Evolutionary conservation across 2,888 invertebrate species (phyloP), one percentile per base, ranked within the genome.

Genomic region (Hypena proboscidalis): DNA sequence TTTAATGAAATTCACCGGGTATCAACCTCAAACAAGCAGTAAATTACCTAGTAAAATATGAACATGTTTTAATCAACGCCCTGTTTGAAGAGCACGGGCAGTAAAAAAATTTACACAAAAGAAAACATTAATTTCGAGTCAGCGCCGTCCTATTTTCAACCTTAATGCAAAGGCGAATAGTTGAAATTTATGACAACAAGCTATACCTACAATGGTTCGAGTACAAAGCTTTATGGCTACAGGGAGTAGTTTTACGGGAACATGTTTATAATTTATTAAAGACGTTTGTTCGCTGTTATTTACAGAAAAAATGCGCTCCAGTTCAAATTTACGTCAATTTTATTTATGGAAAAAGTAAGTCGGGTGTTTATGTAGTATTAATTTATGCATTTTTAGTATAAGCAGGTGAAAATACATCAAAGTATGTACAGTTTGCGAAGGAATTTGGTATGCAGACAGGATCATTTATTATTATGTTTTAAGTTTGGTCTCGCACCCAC

Each of bases 191-290:
- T 14, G 39, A 38, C 13, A 31, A 47, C 34, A 39, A 41, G 23
- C 25, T 15, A 21, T 43, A n/a, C n/a, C n/a, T n/a, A 38, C 36
- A 37, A 34, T 41, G 45, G 38, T 44, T 40, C 39, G 43, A 44
- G 51, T 36, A 35, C 19, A 50, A 42, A 57, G 50, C 40, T 64
- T 67, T 63, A 67, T 42, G 61, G 52, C 41, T 44, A 25, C 34
- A 54, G 30, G 47, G 13, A 33, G 35, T 41, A 41, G 37, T 45
- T 54, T 47, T 50, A 60, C 38, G 31, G 41, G 49, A 52, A 46
- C 35, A 53, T 71, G 73, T 76, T 70, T 68, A 65, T 62, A 74
- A 66, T 68, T 61, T 64, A 69, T 69, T 65, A 59, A 63, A 71
- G 62, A 55, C 62, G 32, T 74, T 73, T 68, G 74, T 49, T 53